These are phyloP conservation scores for Heterodera filipjevi DNA, from an alignment of 2,888 invertebrate genomes.

Conservation along the genomic window DNA sequence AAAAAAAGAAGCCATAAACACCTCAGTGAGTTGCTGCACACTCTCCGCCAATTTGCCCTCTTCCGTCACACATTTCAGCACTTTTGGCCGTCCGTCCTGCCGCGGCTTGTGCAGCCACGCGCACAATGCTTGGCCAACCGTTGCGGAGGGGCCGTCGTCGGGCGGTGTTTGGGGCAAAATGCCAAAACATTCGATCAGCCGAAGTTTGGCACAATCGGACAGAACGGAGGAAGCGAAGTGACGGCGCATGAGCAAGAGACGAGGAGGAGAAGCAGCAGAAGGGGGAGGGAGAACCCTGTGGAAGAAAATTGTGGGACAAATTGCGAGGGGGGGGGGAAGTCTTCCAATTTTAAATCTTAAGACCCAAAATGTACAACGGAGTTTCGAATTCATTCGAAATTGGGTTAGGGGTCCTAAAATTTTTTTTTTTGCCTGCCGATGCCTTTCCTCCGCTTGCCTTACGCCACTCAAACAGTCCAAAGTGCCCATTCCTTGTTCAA, in stretches of 20 bases:
- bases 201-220: neutral
- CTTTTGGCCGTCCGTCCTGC: neutral
- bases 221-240: neutral
- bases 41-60: neutral
- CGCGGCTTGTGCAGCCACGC: neutral
- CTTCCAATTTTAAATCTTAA: no score
- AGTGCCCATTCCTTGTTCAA: neutral
- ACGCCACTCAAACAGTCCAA: slow-evolving; percentile 7
- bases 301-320: no score
- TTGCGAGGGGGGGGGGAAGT: no score
- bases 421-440: neutral
- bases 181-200: neutral
- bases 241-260: neutral
- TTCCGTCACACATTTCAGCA: neutral
- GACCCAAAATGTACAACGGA: no score
- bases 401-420: no score
- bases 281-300: no score
- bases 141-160: neutral
- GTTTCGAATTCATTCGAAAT: no score
- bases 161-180: neutral
- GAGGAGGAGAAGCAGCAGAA: neutral
- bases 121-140: neutral
- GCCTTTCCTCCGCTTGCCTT: neutral
- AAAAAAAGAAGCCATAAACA: neutral
- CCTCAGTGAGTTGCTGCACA: neutral